Evolutionary conservation across 2,888 invertebrate species (phyloP).

Genomic region (Acanthosoma haemorrhoidale): DNA sequence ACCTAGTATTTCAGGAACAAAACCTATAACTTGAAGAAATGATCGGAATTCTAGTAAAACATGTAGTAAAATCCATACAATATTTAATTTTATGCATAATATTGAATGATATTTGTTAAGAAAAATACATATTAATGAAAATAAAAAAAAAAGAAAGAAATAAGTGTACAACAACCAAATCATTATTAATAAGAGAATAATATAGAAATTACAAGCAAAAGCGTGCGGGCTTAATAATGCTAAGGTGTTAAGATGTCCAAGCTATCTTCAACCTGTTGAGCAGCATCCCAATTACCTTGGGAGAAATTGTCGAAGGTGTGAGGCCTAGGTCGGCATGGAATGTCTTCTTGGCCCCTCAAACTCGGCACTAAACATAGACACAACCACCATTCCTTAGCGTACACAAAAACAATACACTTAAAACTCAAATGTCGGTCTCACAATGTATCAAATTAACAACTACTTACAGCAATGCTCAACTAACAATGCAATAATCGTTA

Average conservation of each 20-base stretch:
- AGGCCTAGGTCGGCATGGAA: conserved; percentile 44
- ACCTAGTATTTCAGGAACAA: too few relatives aligned
- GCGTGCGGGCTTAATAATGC: conserved; percentile 27
- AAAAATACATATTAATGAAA: neutral
- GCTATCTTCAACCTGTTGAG: neutral
- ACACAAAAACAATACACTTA: neutral
- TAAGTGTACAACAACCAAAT: neutral
- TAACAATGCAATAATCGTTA: neutral
- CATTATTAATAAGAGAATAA: too few relatives aligned
- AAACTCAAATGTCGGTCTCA: too few relatives aligned
- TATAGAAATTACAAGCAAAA: conserved; percentile 22
- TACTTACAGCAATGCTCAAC: neutral
- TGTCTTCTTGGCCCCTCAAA: conserved; percentile 39
- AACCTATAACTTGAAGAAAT: too few relatives aligned
- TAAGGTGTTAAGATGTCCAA: conserved; percentile 27
- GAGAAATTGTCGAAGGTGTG: conserved; percentile 52
- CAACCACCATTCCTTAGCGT: conserved; percentile 11
- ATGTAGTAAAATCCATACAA: too few relatives aligned
- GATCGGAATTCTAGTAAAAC: too few relatives aligned
- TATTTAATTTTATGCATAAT: too few relatives aligned
- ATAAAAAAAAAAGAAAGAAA: neutral
- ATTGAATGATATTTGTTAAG: too few relatives aligned
- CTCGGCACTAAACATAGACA: conserved; percentile 36
- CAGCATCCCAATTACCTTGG: conserved; percentile 46
- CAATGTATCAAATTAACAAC: neutral